Evolutionary conservation across 2,797 vertebrate genomes (phyloP), one percentile per base, ranked within the genome.

Genomic region (Typhlichthys eigenmanni): DNA sequence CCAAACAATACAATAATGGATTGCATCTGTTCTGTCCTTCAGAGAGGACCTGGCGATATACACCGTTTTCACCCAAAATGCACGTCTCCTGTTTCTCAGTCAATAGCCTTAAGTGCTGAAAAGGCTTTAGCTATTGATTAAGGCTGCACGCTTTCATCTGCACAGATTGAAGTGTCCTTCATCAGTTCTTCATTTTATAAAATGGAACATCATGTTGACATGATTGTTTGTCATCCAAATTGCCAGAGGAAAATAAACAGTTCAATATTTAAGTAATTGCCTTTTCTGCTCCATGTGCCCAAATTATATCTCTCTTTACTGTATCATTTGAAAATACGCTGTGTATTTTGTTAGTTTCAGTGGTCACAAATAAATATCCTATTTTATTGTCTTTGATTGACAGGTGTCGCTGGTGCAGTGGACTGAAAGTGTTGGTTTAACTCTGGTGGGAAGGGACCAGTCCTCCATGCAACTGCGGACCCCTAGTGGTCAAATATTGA

Each of bases 391-490:
- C 29, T 74, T 69, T 55, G 32, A 81, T 48, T 82, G 80, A 58
- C 84, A 99, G 98, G 98, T 99, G 93, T 97, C 98, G 66, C 92
- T 99, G 83, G 98, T 99, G 43, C 96, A 99, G 93, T 99, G 98
- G 98, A 99, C 98, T 0, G 98, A 99, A 81, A 98, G 96, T 0
- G 94, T 99, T 3, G 97, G 98, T 0, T 82, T 99, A 45, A 98
- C 98, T 0, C 93, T 99, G 76, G 98, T 99, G 53, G 97, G 96
- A 68, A 90, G 98, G 62, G 97, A 99, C 88, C 97, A 98, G 83
- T 96, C 96, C 63, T 96, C 95, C 55, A 90, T 98, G 94, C 98
- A 99, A 90, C 95, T 99, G 92, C 94, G 98, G 95, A 99, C 96
- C 78, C 98, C 98, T 84, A 96, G 95, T 77, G 97, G 95, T 67